phyloP scores from a whole-genome alignment of 1,140 invertebrate species.

The Drosophila ambigua region DNA sequence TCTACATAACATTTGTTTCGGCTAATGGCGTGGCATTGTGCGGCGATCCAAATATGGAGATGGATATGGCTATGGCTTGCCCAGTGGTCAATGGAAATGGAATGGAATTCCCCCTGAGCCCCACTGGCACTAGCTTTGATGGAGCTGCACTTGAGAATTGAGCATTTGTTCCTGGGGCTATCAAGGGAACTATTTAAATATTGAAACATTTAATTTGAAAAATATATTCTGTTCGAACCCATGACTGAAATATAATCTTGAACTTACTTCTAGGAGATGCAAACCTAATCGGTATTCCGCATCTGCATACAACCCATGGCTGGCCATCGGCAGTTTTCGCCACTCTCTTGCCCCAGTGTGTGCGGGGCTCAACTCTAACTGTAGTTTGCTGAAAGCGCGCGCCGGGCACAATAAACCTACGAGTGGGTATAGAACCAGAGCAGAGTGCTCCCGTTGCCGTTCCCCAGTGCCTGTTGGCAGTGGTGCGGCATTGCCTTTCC shows the following conservation, averaged over 20 bases:
- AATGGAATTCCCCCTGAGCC: constrained; percentile 26
- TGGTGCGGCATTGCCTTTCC: constrained; percentile 33
- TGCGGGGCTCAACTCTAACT: constrained; percentile 54
- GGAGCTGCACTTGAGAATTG: too few species aligned
- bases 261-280: too few species aligned
- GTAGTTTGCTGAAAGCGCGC: constrained; percentile 47
- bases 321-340: constrained; percentile 8
- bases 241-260: too few species aligned
- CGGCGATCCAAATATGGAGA: constrained; percentile 59
- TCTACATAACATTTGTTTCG: constrained; percentile 77
- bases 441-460: constrained; percentile 49
- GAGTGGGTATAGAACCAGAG: background rate
- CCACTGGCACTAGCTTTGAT: constrained; percentile 6
- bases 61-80: constrained; percentile 43
- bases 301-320: background rate
- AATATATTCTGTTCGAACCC: too few species aligned
- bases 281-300: too few species aligned
- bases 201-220: too few species aligned
- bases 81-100: constrained; percentile 21
- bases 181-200: too few species aligned
- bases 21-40: constrained; percentile 63
- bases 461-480: constrained; percentile 19
- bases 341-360: constrained; percentile 40
- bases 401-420: constrained; percentile 46
- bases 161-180: too few species aligned